Base-by-base conservation (phyloP, 2,797 vertebrate genomes). In the Enoplosus armatus region DNA sequence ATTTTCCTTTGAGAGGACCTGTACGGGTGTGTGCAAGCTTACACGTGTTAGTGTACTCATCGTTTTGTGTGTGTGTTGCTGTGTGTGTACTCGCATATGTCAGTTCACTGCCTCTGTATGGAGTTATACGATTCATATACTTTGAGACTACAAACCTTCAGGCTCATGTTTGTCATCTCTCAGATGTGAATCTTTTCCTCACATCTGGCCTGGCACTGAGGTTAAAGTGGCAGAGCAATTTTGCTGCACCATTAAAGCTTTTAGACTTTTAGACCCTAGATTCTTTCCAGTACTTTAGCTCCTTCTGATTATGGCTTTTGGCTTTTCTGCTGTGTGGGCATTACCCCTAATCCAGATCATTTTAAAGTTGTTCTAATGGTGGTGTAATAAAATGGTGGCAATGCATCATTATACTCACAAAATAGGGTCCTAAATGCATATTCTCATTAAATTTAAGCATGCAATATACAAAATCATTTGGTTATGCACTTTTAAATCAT, bases 1-100 rank as follows among this genome's bases (percentile, higher is more conserved):
- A 86, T 93, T 93, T 93, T 91, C 89, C 87, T 94, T 87, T 92
- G 93, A 93, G 91, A 88, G 85, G 87, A 92, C 84, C 85, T 93
- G 86, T 86, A 76, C 55, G 73, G 77, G 75, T 75, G 71, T 86
- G 85, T 82, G 71, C 80, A 76, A 70, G 81, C 84, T 72, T 86
- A 80, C 82, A 77, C 71, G 65, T 88, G 85, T 89, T 65, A 62
- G 70, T 77, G 75, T 86, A 54, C 71, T 66, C 67, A 71, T 74
- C 24, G 31, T 81, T 80, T 64, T 64, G 35, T 50, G 75, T 62
- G 35, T 84, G 82, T 62, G 72, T 82, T 84, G 64, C 58, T 82
- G 83, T 88, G 74, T 55, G 15, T 86, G 74, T 84, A 58, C 68
- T 68, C 70, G 65, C 65, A 73, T 66, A 58, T 75, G 71, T 91